Conservation (phyloP, 2,797 vertebrate genomes). For the Streptopelia turtur region DNA sequence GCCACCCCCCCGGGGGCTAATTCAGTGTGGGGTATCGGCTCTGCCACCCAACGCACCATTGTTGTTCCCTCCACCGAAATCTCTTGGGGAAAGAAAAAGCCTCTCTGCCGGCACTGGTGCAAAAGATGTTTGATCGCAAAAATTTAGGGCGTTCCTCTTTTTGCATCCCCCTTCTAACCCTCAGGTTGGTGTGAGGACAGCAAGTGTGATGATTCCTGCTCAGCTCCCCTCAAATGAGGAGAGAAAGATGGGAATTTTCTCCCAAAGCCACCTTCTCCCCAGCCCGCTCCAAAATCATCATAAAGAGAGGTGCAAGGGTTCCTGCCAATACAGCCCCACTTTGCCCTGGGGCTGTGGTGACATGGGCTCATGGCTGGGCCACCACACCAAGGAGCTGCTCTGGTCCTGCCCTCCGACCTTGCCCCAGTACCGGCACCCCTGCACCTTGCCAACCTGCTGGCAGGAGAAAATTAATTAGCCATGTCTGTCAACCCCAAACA, state of each 20-base stretch:
- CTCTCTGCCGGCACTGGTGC: neutral
- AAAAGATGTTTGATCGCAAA: neutral
- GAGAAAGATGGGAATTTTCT: neutral
- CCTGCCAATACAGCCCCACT: rapidly evolving
- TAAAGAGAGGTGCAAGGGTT: neutral
- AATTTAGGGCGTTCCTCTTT: neutral
- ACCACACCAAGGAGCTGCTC: neutral
- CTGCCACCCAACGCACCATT: neutral
- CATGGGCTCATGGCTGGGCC: rapidly evolving
- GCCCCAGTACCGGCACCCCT: neutral
- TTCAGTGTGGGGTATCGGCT: neutral
- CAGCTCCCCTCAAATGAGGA: neutral
- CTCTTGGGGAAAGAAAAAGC: neutral
- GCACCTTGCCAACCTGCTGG: slow-evolving; percentile 37
- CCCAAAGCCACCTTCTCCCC: neutral
- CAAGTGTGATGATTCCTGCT: neutral
- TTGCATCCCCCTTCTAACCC: neutral
- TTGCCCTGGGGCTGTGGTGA: neutral
- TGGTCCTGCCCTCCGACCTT: neutral
- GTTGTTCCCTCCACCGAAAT: neutral
- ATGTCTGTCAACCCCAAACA: slow-evolving; percentile 59
- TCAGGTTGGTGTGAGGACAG: neutral
- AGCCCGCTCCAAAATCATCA: neutral
- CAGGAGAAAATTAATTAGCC: slow-evolving; percentile 56
- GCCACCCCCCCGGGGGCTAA: neutral